Evolutionary conservation across 2,888 invertebrate genomes (phyloP).

Genomic region (Leucophenga montana): DNA sequence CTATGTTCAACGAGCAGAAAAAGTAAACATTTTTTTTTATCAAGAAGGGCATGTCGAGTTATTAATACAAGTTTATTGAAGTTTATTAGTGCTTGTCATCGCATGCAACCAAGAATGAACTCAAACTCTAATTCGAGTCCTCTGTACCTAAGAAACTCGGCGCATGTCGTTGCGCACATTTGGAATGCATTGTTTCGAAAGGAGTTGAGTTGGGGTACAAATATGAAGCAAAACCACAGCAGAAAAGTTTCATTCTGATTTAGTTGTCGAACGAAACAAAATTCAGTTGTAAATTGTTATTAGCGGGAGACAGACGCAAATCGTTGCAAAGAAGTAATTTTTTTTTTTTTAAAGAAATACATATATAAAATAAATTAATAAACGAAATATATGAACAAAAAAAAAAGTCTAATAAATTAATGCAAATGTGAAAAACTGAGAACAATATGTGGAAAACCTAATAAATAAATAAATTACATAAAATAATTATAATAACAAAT

Average conservation of each 20-base stretch:
- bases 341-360: not conserved
- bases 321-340: not conserved
- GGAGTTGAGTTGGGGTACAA: too few species aligned
- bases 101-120: conserved; percentile 50
- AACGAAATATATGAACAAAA: too few species aligned
- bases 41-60: conserved; percentile 43
- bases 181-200: too few species aligned
- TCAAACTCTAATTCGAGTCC: not conserved
- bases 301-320: conserved; percentile 15
- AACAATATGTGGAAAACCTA: not conserved
- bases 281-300: conserved; percentile 17
- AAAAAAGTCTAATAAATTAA: not conserved
- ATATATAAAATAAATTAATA: not conserved
- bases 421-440: not conserved
- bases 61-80: conserved; percentile 60
- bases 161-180: too few species aligned
- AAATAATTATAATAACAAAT: not conserved
- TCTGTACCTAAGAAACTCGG: not conserved
- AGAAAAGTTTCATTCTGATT: not conserved
- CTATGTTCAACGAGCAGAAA: conserved; percentile 4
- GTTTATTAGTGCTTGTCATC: conserved; percentile 64
- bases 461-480: not conserved
- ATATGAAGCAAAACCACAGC: not conserved
- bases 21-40: not conserved
- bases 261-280: not conserved